Evolutionary conservation across 2,888 invertebrate genomes (phyloP).

Genomic region (Drosophila merina): DNA sequence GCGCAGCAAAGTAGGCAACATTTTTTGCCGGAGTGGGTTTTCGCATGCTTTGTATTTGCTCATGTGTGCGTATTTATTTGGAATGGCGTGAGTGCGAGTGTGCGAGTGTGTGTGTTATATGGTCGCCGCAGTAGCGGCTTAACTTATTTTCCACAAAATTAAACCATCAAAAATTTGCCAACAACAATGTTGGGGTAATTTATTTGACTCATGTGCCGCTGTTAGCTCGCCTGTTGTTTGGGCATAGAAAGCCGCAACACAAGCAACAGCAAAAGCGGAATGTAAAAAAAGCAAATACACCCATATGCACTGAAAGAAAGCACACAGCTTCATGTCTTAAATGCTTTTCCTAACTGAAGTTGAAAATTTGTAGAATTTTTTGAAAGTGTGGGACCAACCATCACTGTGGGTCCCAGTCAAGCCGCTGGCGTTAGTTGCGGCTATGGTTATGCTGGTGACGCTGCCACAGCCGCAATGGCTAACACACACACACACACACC

Average conservation of each 20-base stretch:
- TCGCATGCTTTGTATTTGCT: constrained; percentile 35
- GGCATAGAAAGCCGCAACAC: constrained; percentile 58
- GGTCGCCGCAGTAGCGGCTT: constrained; percentile 74
- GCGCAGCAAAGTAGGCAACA: constrained; percentile 67
- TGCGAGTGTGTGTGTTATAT: constrained; percentile 50
- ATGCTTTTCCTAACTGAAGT: not conserved
- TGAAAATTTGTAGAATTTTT: not conserved
- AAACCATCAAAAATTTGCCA: constrained; percentile 81
- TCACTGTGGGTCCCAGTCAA: constrained; percentile 19
- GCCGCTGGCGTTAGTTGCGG: constrained; percentile 44
- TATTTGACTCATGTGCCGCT: constrained; percentile 76
- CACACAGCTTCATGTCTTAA: not conserved
- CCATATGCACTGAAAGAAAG: constrained; percentile 38
- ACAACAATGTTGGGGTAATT: constrained; percentile 78
- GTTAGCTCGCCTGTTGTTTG: constrained; percentile 68
- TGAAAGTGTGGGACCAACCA: constrained; percentile 2
- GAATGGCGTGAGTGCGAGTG: constrained; percentile 14
- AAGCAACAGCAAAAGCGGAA: constrained; percentile 25
- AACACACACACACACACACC: constrained; percentile 17
- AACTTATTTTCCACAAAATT: constrained; percentile 81
- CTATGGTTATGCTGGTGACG: constrained; percentile 56
- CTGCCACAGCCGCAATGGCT: constrained; percentile 26
- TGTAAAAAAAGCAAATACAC: constrained; percentile 35
- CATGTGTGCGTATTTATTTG: constrained; percentile 38
- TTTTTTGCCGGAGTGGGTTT: constrained; percentile 36